Evolutionary conservation across 2,888 invertebrate genomes (phyloP), one percentile per base, ranked within the genome.

Genomic region (Leptinotarsa tumamoca): DNA sequence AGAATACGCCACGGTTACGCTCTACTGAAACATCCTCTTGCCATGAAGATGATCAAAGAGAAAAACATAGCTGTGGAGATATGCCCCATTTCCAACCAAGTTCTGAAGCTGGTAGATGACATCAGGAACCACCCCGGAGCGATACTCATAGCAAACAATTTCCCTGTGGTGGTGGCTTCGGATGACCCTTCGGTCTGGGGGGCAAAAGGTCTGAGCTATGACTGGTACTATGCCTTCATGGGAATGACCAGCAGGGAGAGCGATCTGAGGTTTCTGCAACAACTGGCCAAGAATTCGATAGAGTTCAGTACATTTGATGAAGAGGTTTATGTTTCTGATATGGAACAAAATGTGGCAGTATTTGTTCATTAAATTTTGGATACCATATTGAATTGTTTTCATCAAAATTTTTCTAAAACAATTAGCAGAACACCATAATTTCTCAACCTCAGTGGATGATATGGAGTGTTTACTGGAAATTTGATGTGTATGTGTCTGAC

Each of bases 1-100:
- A 90, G 96, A 51, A 92, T 96, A 73, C 95, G 95, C 0, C 95
- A 96, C 80, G 95, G 93, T 4, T 95, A 92, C 80, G 94, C 94
- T 0, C 83, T 95, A 27, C 85, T 90, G 1, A 95, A 95, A 84
- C 95, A 95, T 86, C 95, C 95, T 0, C 79, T 90, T 43, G 87
- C 94, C 0, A 85, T 94, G 83, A 87, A 91, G 75, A 85, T 91
- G 70, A 90, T 93, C 0, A 90, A 91, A 69, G 88, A 91, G 18
- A 89, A 88, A 17, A 88, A 91, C 43, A 94, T 95, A 51, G 94
- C 93, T 0, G 86, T 95, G 33, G 95, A 96, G 88, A 90, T 95
- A 2, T 94, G 93, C 86, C 94, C 95, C 0, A 91, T 96, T 76
- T 95, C 95, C 0, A 96, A 96, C 87, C 92, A 93, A 84, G 94